These are phyloP conservation scores for Brachyhypopomus gauderio DNA, from an alignment of 2,113 vertebrate species.

Conservation along the genomic window DNA sequence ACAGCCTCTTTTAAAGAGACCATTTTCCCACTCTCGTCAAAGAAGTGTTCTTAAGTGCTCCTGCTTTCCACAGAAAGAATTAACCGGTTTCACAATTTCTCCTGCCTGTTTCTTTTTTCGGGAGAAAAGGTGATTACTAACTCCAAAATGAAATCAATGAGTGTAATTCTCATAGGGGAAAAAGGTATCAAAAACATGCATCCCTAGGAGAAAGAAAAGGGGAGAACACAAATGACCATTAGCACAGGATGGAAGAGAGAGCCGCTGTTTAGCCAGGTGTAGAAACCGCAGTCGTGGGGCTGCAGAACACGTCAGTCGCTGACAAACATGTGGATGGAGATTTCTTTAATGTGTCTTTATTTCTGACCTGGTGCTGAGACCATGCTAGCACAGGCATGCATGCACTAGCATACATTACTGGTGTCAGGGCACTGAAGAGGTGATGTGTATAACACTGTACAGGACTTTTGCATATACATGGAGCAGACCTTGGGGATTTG, in stretches of 20 bases:
- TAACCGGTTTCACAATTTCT: conserved; percentile 13
- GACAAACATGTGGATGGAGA: conserved; percentile 56
- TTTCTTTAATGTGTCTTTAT: not conserved
- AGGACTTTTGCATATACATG: not conserved
- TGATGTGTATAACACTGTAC: not conserved
- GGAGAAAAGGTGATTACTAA: conserved; percentile 52
- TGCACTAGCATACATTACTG: conserved; percentile 64
- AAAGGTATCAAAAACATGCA: conserved; percentile 1
- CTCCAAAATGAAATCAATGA: conserved; percentile 51
- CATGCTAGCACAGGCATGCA: conserved; percentile 32
- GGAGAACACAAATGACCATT: not conserved
- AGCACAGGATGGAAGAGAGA: not conserved
- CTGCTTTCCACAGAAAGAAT: conserved; percentile 36
- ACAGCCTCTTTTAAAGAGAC: conserved; percentile 46
- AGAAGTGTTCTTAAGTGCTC: conserved; percentile 62
- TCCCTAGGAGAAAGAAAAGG: not conserved
- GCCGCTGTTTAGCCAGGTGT: not conserved
- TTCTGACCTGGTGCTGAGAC: conserved; percentile 3
- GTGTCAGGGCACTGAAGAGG: conserved; percentile 52
- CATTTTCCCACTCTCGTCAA: conserved; percentile 45
- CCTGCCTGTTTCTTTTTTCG: conserved; percentile 42
- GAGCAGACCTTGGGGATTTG: too few relatives aligned
- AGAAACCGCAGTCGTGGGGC: not conserved
- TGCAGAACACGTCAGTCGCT: conserved; percentile 54
- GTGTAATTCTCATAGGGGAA: conserved; percentile 45